phyloP scores from a whole-genome alignment of 2,888 invertebrate genomes.

The Tachina fera region DNA sequence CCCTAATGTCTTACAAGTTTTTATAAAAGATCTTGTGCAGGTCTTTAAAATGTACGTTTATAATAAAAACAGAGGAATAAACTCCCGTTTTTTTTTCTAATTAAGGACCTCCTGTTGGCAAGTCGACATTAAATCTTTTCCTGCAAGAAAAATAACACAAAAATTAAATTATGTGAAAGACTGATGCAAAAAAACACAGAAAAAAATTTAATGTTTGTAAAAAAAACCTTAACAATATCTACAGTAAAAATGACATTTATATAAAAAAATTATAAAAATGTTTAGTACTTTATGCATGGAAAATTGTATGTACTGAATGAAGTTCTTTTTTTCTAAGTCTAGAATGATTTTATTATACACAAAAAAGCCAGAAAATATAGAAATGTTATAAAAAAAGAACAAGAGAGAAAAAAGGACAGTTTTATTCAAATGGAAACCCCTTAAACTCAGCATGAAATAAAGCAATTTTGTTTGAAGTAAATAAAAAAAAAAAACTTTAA shows the following conservation, averaged over 20 bases:
- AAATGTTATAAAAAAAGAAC: constrained; percentile 6
- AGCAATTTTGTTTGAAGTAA: constrained; percentile 45
- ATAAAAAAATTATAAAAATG: constrained; percentile 46
- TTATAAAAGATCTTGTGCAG: too few species aligned
- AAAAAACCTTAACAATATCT: constrained; percentile 24
- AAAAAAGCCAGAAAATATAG: not conserved
- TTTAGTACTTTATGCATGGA: constrained; percentile 34
- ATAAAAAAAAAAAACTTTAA: constrained; percentile 7
- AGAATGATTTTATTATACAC: constrained; percentile 38
- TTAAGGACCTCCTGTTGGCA: constrained; percentile 51
- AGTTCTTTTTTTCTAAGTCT: constrained; percentile 2
- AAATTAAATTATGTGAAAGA: constrained; percentile 20
- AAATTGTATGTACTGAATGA: constrained; percentile 35
- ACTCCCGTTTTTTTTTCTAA: constrained; percentile 23
- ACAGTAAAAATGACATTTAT: constrained; percentile 43
- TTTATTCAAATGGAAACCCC: constrained; percentile 60
- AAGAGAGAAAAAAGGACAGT: constrained; percentile 44
- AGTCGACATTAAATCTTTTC: constrained; percentile 32
- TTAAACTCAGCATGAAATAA: constrained; percentile 66
- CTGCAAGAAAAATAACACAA: not conserved
- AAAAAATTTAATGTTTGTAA: not conserved
- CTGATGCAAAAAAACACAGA: not conserved
- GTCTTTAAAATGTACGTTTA: too few species aligned
- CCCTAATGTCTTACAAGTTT: too few species aligned
- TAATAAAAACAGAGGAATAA: too few species aligned